These are phyloP conservation scores for Elephas maximus DNA, from an alignment of 2,113 vertebrate genomes.

Conservation along the genomic window DNA sequence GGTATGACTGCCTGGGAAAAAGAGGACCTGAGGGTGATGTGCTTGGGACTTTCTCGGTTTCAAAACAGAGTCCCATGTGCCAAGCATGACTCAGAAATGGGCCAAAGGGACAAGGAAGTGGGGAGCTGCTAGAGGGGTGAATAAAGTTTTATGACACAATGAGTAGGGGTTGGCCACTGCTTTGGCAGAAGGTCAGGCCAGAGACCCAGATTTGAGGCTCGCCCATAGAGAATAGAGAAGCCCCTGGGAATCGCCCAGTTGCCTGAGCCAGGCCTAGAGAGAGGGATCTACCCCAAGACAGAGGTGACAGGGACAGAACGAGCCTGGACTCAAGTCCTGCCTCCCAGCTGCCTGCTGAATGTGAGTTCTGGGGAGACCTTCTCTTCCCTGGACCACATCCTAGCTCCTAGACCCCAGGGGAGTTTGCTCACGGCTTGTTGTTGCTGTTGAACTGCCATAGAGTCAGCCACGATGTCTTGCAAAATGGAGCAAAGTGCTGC, in stretches of 20 bases:
- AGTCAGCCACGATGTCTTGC: not conserved
- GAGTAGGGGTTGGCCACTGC: not conserved
- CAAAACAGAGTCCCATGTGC: not conserved
- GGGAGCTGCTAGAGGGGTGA: rapidly evolving
- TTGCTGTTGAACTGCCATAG: not conserved
- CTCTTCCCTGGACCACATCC: no score
- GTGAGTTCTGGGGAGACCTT: not conserved
- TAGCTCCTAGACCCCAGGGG: not conserved
- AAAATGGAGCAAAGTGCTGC: not conserved
- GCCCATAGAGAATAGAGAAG: not conserved
- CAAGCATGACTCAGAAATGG: not conserved
- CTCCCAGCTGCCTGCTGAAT: not conserved
- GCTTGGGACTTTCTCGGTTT: not conserved
- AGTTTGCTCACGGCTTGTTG: not conserved
- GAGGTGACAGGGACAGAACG: not conserved
- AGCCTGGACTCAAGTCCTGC: not conserved
- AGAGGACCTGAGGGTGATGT: rapidly evolving
- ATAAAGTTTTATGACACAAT: rapidly evolving
- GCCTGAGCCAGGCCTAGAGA: rapidly evolving
- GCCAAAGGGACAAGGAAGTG: not conserved
- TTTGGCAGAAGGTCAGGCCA: not conserved
- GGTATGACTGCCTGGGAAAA: not conserved
- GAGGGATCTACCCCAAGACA: not conserved
- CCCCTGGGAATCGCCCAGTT: not conserved
- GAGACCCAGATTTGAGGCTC: not conserved